A percentile compares a stretch with the other conserved stretches of the same genome.
Evolutionary conservation across 2,113 vertebrate genomes (phyloP).

Genomic region (Nycticebus coucang): DNA sequence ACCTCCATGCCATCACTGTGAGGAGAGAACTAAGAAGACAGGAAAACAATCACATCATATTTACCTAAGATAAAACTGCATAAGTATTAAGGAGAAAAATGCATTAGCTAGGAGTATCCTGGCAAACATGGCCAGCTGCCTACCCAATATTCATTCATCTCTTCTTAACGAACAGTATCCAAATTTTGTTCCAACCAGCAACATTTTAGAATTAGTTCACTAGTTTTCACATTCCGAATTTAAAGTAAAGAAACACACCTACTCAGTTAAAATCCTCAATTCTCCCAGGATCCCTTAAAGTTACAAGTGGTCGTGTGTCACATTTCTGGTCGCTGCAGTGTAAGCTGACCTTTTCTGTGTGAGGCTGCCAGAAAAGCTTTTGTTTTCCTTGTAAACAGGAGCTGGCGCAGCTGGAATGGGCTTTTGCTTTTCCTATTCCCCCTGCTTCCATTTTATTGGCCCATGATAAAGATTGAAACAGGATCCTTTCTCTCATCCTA

Average conservation of each 20-base stretch:
- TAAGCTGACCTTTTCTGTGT: not conserved
- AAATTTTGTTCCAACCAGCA: not conserved
- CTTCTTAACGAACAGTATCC: not conserved
- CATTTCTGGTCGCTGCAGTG: not conserved
- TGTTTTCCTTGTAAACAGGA: not conserved
- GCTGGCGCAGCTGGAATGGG: not conserved
- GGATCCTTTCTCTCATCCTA: too few species aligned
- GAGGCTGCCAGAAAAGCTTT: not conserved
- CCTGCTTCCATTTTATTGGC: not conserved
- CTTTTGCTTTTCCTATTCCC: not conserved
- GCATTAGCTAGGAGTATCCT: not conserved
- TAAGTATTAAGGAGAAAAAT: not conserved
- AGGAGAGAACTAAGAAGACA: constrained; percentile 18
- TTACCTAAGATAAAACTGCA: constrained; percentile 13
- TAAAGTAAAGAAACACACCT: not conserved
- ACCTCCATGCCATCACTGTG: not conserved
- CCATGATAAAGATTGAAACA: too few species aligned
- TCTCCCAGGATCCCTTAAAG: not conserved
- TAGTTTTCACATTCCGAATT: not conserved
- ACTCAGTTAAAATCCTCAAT: not conserved
- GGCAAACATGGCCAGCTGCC: not conserved
- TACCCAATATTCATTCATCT: not conserved
- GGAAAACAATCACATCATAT: not conserved
- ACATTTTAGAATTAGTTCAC: constrained; percentile 12
- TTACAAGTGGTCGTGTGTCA: not conserved